Evolutionary conservation across 2,888 invertebrate genomes (phyloP).

Genomic region (Sinhomidia bicolor): DNA sequence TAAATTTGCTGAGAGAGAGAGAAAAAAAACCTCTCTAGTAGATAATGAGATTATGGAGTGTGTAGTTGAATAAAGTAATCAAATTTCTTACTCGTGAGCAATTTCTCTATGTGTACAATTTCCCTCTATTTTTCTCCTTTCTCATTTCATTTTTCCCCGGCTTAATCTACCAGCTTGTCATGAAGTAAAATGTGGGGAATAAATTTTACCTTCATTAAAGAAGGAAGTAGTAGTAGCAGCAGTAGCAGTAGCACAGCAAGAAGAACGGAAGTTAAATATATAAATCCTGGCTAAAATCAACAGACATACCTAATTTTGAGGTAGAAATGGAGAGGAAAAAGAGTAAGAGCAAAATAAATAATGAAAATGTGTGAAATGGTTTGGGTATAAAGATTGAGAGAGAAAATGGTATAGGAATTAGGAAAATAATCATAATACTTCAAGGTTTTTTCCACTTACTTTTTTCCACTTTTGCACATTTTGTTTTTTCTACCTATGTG

Average conservation of each 20-base stretch:
- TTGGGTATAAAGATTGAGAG: background rate
- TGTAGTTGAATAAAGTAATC: slow-evolving; percentile 55
- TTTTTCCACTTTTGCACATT: background rate
- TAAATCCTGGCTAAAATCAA: slow-evolving; percentile 32
- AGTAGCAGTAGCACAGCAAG: slow-evolving; percentile 15
- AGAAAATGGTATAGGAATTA: background rate
- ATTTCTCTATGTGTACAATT: slow-evolving; percentile 12
- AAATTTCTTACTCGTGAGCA: slow-evolving; percentile 49
- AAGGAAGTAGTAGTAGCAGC: background rate
- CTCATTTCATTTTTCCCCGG: background rate
- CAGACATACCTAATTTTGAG: slow-evolving; percentile 20
- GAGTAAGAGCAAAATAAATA: background rate
- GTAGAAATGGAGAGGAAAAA: background rate
- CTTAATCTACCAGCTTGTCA: slow-evolving; percentile 40
- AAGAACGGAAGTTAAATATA: slow-evolving; percentile 15
- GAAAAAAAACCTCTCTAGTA: slow-evolving; percentile 10
- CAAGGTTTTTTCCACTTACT: background rate
- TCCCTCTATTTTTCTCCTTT: background rate
- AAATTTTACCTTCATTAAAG: slow-evolving; percentile 21
- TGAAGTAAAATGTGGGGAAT: slow-evolving; percentile 42
- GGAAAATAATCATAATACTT: slow-evolving; percentile 11
- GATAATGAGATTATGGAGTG: slow-evolving; percentile 46
- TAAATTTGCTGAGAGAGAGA: background rate
- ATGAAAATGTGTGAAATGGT: slow-evolving; percentile 15
- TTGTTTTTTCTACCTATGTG: background rate